A percentile compares a stretch with the other conserved stretches of the same genome.
Evolutionary conservation across 2,113 vertebrate species (phyloP).

Genomic region (Geococcyx californianus): DNA sequence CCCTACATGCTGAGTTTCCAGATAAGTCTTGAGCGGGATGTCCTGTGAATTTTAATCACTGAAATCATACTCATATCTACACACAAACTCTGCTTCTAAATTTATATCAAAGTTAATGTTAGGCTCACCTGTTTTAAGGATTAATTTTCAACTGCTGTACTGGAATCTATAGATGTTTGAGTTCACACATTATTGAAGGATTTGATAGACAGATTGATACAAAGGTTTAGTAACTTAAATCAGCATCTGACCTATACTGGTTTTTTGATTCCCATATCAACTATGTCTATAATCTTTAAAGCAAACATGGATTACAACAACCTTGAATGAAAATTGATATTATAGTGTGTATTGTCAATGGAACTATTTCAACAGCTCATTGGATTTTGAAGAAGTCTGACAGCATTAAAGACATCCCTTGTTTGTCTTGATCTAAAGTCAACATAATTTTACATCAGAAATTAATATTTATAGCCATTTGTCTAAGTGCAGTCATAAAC

Average conservation of each 20-base stretch:
- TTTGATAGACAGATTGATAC: constrained; percentile 22
- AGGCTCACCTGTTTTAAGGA: constrained; percentile 19
- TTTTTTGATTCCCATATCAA: constrained; percentile 43
- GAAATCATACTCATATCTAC: background rate
- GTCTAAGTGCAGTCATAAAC: background rate
- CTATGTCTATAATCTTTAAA: constrained; percentile 58
- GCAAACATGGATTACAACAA: constrained; percentile 55
- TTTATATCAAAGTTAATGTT: constrained; percentile 14
- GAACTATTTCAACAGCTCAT: constrained; percentile 23
- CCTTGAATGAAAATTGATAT: constrained; percentile 48
- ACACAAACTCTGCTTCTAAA: background rate
- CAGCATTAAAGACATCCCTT: background rate
- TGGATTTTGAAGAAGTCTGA: constrained; percentile 31
- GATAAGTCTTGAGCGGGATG: background rate
- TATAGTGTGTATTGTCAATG: background rate
- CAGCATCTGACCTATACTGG: constrained; percentile 44
- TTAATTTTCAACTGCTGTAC: constrained; percentile 34
- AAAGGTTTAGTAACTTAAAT: constrained; percentile 57
- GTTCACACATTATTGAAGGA: constrained; percentile 36
- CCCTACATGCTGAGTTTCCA: background rate
- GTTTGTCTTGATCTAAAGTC: constrained; percentile 18
- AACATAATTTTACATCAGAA: constrained; percentile 1
- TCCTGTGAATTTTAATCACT: constrained; percentile 37
- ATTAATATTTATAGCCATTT: constrained; percentile 24
- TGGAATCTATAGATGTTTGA: constrained; percentile 26